These are phyloP conservation scores for Henricia sp. DNA, from an alignment of 53 echinoderm and acorn worm species.

Conservation along the genomic window DNA sequence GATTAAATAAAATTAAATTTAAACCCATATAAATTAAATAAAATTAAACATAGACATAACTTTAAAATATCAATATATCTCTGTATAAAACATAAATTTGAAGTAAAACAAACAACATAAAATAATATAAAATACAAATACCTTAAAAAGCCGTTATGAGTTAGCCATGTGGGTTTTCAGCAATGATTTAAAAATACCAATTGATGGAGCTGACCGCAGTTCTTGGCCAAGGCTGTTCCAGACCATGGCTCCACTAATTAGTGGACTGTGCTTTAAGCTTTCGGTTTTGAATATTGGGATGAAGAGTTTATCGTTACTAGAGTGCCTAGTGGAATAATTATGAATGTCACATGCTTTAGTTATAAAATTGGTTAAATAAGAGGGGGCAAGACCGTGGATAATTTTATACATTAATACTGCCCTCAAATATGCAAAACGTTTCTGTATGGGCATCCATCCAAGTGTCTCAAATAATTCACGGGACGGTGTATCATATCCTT, in stretches of 20 bases:
- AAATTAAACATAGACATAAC: too few species aligned
- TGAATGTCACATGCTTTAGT: too few species aligned
- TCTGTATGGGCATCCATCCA: background rate
- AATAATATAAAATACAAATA: too few species aligned
- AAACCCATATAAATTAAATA: too few species aligned
- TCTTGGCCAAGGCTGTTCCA: background rate
- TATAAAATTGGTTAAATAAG: background rate
- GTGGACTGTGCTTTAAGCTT: background rate
- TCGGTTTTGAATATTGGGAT: background rate
- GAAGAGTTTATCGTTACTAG: background rate
- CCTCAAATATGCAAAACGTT: background rate
- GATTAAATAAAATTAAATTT: too few species aligned
- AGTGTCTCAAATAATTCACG: background rate
- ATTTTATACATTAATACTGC: background rate
- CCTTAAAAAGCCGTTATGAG: too few species aligned
- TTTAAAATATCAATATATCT: too few species aligned
- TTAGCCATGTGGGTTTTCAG: too few species aligned
- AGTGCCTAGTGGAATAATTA: too few species aligned
- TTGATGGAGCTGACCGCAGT: background rate
- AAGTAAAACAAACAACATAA: too few species aligned
- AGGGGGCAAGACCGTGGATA: background rate
- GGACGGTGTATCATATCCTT: background rate
- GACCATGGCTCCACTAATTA: background rate
- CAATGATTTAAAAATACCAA: background rate
- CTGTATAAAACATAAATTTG: too few species aligned